Evolutionary conservation across 2,113 vertebrate genomes (phyloP).

Genomic region (Leucopternis melanops): DNA sequence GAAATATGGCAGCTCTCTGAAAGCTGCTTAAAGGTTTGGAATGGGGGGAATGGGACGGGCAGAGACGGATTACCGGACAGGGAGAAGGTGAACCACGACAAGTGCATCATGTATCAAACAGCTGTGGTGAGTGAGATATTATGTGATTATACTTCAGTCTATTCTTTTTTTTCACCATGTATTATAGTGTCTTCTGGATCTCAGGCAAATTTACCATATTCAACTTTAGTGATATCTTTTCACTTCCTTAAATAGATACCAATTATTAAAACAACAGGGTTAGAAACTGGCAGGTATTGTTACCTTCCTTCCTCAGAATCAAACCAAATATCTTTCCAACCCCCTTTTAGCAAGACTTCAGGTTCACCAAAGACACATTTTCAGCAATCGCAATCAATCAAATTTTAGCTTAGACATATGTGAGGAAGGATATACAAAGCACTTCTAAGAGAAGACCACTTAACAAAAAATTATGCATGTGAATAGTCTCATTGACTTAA

Average conservation of each 20-base stretch:
- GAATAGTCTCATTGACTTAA: neutral
- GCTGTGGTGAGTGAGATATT: neutral
- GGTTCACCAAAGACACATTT: neutral
- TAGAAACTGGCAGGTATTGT: neutral
- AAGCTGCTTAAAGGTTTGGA: neutral
- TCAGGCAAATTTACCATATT: slow-evolving; percentile 47
- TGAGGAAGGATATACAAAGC: neutral
- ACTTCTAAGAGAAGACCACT: neutral
- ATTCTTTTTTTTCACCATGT: slow-evolving; percentile 13
- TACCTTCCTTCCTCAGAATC: neutral
- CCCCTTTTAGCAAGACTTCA: neutral
- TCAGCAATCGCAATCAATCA: neutral
- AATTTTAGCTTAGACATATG: neutral
- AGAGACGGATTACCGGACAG: neutral
- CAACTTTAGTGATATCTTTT: neutral
- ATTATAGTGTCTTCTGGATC: slow-evolving; percentile 35
- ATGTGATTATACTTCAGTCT: neutral
- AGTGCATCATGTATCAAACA: neutral
- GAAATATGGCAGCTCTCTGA: neutral
- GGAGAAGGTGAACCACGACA: neutral
- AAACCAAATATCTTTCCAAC: neutral
- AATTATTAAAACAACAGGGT: neutral
- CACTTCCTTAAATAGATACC: neutral
- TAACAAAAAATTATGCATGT: neutral
- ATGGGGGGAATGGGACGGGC: neutral